Evolutionary conservation across 1,140 invertebrate genomes (phyloP).

Genomic region (Capitella teleta): DNA sequence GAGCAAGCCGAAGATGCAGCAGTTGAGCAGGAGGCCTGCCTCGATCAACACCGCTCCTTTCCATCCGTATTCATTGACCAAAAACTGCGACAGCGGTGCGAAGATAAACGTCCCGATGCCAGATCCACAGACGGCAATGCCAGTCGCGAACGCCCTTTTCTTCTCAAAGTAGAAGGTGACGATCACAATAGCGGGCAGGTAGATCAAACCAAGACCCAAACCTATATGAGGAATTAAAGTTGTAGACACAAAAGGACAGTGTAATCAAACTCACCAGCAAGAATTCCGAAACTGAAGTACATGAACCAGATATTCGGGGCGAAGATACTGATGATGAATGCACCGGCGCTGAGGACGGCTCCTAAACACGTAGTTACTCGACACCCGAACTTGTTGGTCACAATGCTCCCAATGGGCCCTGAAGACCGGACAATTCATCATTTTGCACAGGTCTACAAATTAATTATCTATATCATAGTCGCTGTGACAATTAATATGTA

Average conservation of each 20-base stretch:
- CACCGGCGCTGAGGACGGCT: constrained; percentile 61
- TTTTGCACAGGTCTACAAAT: no score
- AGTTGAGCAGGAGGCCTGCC: constrained; percentile 64
- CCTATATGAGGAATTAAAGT: constrained; percentile 54
- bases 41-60: constrained; percentile 34
- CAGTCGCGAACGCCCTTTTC: constrained; percentile 76
- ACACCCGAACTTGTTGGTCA: constrained; percentile 93
- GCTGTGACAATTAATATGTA: no score
- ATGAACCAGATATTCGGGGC: constrained; percentile 65
- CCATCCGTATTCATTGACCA: constrained; percentile 11
- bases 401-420: constrained; percentile 86
- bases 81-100: constrained; percentile 49
- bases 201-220: constrained; percentile 87
- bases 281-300: constrained; percentile 77
- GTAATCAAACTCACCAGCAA: constrained; percentile 55
- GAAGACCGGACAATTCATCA: no score
- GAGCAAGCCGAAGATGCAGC: constrained; percentile 63
- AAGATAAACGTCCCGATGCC: constrained; percentile 79
- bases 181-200: constrained; percentile 85
- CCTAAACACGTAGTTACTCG: constrained; percentile 82
- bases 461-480: no score
- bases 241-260: no score
- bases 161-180: constrained; percentile 91
- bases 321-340: constrained; percentile 68
- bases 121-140: constrained; percentile 88